Evolutionary conservation across 2,888 invertebrate genomes (phyloP), one percentile per base, ranked within the genome.

Genomic region (Resseliella maxima): DNA sequence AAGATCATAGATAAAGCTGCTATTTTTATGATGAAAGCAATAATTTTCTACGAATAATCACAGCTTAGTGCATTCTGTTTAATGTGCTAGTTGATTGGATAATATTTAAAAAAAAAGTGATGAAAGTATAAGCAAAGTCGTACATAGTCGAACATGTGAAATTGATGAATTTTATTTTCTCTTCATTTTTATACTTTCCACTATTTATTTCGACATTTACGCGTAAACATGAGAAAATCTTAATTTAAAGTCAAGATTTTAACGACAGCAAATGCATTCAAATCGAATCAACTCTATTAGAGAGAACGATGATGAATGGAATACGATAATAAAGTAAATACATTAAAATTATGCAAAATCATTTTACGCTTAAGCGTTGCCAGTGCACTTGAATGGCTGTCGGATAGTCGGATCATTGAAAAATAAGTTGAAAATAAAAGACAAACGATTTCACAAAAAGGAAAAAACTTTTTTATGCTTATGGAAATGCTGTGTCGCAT

Each of bases 291-390:
- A 59, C 59, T 59, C 72, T 31, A 31, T 72, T 72, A 31, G 31
- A 15, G 31, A 72, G 10, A 72, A 41, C 6, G 59, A 72, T 72
- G 72, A 72, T 72, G 72, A 31, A 31, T 72, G 72, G 72, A 31
- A 31, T 15, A n/a, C 31, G 31, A 72, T 72, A 72, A 59, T 72
- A 27, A 72, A 72, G 31, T 72, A 72, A 72, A 31, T 31, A 35
- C 31, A 72, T 31, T 72, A 72, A 72, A 15, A 72, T 72, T 72
- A 72, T 72, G 31, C 72, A 72, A 72, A 72, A 31, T 72, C 72
- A 72, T 72, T 72, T 72, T 12, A 18, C 15, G 72, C 31, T 35
- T 31, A 72, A 12, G 35, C 72, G 72, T 72, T 72, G 31, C 27
- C 31, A 2, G 18, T 31, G 12, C 12, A n/a, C n/a, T n/a, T n/a